Conservation (phyloP, 2,888 invertebrate genomes). For the Steinernema hermaphroditum region DNA sequence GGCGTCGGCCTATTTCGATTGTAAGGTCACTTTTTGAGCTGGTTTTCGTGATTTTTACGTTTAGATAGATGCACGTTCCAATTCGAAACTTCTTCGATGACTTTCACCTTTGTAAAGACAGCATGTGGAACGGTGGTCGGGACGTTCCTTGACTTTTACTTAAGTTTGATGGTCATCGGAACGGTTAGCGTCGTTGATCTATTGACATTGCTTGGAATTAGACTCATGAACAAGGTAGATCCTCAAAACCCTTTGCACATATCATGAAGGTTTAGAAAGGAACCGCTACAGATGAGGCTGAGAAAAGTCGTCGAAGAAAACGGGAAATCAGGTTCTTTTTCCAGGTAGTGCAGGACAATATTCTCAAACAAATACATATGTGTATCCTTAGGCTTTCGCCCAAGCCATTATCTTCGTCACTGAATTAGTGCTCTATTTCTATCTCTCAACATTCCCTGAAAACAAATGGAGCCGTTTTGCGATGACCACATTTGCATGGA, state of each 20-base stretch:
- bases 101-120: neutral
- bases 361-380: neutral
- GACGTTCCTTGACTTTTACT: neutral
- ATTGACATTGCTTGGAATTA: neutral
- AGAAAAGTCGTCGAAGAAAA: neutral
- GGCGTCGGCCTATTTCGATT: neutral
- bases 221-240: neutral
- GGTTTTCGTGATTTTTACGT: too few species aligned
- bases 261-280: neutral
- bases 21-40: neutral
- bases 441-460: neutral
- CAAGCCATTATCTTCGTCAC: neutral
- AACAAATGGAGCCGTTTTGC: constrained; percentile 2
- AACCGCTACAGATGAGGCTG: neutral
- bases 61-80: neutral
- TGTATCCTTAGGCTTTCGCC: neutral
- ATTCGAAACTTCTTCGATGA: neutral
- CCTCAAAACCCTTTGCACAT: neutral
- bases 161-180: neutral
- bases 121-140: neutral
- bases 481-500: neutral
- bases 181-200: neutral
- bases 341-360: neutral
- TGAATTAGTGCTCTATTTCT: neutral
- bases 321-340: neutral